Base-by-base conservation (phyloP, 2,888 invertebrate species). In the Dendrolimus pini region DNA sequence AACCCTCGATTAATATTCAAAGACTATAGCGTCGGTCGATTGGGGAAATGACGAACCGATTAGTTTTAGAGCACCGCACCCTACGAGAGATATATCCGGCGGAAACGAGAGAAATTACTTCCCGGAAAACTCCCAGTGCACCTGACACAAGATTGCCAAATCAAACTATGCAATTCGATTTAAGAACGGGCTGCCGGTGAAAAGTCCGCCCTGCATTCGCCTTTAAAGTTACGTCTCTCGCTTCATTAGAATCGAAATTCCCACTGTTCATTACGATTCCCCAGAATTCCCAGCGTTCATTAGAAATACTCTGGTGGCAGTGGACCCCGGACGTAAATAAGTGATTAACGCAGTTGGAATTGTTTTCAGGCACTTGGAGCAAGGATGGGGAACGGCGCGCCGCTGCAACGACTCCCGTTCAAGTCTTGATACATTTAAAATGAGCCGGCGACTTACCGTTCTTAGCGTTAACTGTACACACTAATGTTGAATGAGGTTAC, bases 261-360 rank as follows among this genome's bases (percentile, higher is more conserved):
- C 84, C 87, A 87, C 86, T 83, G 85, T 89, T 88, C 87, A 88
- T 89, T 88, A 86, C 83, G 80, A 83, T 82, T 84, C 80, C 76
- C 76, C 70, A 71, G 83, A 84, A 87, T 88, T 83, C 84, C 76
- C 82, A 66, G 73, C 82, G 82, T 88, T 88, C 87, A 86, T 89
- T 89, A 87, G 82, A 85, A 86, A 82, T 87, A 83, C 82, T 79
- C 82, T 70, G 73, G 76, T 77, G 78, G 76, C 80, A 83, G 77
- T 77, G 85, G 85, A 83, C 83, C 76, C 75, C 71, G 78, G 82
- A 77, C 84, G 84, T 89, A 89, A 90, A 90, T 90, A 89, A 89
- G 88, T 89, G 89, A 89, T 89, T 88, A 89, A 89, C 85, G 84
- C 87, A 86, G 87, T 86, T 85, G 78, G 82, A 81, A 87, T 90